Conservation (phyloP, 1,140 invertebrate genomes). For the Laodelphax striatellus region DNA sequence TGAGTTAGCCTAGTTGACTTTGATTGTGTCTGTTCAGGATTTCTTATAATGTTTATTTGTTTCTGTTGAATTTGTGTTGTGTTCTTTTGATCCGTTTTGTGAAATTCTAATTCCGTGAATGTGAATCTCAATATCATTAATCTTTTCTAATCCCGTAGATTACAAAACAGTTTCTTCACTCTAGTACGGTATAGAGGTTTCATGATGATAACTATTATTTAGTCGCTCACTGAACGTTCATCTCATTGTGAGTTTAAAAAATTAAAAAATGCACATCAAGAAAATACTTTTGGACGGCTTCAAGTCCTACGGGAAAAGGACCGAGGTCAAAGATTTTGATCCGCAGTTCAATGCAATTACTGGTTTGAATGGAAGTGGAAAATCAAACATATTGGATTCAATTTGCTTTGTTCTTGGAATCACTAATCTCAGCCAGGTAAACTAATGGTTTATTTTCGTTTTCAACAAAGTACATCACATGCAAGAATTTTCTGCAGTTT, state of each 20-base stretch:
- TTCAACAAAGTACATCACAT: too few relatives aligned
- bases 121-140: too few relatives aligned
- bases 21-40: too few relatives aligned
- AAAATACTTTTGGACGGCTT: slow-evolving; percentile 93
- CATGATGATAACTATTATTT: not conserved
- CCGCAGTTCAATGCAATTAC: slow-evolving; percentile 96
- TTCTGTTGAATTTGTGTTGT: too few relatives aligned
- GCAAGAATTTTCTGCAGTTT: too few relatives aligned
- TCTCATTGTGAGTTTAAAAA: not conserved
- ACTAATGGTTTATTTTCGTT: not conserved
- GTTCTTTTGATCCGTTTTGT: too few relatives aligned
- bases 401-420: slow-evolving; percentile 98
- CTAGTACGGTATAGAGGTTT: too few relatives aligned
- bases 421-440: slow-evolving; percentile 83
- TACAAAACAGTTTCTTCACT: too few relatives aligned
- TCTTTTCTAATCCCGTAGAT: too few relatives aligned
- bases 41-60: too few relatives aligned
- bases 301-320: slow-evolving; percentile 92
- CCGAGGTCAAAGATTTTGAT: slow-evolving; percentile 91
- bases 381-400: slow-evolving; percentile 96
- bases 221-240: not conserved
- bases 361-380: slow-evolving; percentile 96
- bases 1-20: too few relatives aligned
- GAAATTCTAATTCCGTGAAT: too few relatives aligned
- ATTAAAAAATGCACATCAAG: slow-evolving; percentile 79